Evolutionary conservation across 2,113 vertebrate genomes (phyloP).

Genomic region (Euleptes europaea): DNA sequence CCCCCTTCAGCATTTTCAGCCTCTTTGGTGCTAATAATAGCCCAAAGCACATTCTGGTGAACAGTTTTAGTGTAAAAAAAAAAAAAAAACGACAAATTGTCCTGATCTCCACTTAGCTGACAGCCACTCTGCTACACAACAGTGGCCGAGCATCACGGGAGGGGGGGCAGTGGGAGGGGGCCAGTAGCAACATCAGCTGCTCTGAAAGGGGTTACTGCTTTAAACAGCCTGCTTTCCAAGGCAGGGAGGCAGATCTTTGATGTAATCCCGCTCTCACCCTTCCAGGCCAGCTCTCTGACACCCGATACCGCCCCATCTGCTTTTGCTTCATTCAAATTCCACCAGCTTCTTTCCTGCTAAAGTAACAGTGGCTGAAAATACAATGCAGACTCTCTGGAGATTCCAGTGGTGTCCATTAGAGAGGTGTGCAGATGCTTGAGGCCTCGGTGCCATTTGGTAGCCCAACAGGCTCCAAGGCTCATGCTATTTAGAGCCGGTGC

Average conservation of each 20-base stretch:
- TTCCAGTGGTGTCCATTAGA: neutral
- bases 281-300: conserved; percentile 1
- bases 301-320: conserved; percentile 17
- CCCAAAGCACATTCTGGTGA: neutral
- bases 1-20: neutral
- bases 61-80: neutral
- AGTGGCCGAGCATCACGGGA: neutral
- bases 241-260: neutral
- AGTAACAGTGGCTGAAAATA: neutral
- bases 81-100: neutral
- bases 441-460: neutral
- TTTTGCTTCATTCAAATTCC: conserved; percentile 21
- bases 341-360: neutral
- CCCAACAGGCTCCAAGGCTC: neutral
- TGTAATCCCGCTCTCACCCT: neutral
- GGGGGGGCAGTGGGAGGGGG: neutral
- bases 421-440: neutral
- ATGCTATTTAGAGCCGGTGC: neutral
- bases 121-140: neutral
- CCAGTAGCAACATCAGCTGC: neutral
- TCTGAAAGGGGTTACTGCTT: neutral
- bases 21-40: neutral
- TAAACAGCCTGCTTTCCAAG: neutral
- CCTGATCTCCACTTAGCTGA: neutral
- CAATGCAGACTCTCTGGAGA: neutral